A percentile compares a stretch with the other conserved stretches of the same genome.
Evolutionary conservation across 2,888 invertebrate genomes (phyloP).

Genomic region (Zygothrica quintamaculata): DNA sequence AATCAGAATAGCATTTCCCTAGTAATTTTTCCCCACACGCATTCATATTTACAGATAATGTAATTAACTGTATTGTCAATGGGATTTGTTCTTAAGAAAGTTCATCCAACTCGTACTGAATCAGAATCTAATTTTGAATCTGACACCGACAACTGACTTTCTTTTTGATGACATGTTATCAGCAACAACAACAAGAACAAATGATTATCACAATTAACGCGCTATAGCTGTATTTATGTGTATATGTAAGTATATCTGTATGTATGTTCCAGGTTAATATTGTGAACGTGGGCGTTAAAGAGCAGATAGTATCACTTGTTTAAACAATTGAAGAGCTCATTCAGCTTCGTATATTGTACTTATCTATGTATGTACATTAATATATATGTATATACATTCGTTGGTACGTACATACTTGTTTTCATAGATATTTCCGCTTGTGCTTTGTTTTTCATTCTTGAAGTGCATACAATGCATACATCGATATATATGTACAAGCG

Average conservation of each 20-base stretch:
- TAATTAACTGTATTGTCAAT: not conserved
- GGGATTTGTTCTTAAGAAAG: conserved; percentile 13
- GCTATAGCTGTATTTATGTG: not conserved
- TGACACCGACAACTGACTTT: conserved; percentile 29
- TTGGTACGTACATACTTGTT: too few species aligned
- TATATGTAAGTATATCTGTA: not conserved
- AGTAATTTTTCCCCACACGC: too few species aligned
- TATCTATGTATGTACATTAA: not conserved
- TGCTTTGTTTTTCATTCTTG: conserved; percentile 46
- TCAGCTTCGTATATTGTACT: conserved; percentile 10
- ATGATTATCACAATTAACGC: conserved; percentile 65
- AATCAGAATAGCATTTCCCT: too few species aligned
- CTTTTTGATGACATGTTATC: conserved; percentile 51
- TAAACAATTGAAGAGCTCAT: conserved; percentile 36
- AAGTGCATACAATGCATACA: conserved; percentile 31
- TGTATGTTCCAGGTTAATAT: conserved; percentile 6
- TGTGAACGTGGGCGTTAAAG: conserved; percentile 32
- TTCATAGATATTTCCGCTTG: conserved; percentile 6
- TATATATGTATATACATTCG: too few species aligned
- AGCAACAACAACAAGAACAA: conserved; percentile 45
- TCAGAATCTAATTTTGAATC: conserved; percentile 1
- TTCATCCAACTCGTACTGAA: conserved; percentile 9
- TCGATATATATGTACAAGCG: not conserved
- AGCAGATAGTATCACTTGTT: conserved; percentile 23
- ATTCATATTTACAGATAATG: not conserved